Percentiles rank a stretch among this genome's conserved stretches.
Conservation (phyloP, 53 echinoderm and acorn worm genomes). For the Antedon mediterranea region DNA sequence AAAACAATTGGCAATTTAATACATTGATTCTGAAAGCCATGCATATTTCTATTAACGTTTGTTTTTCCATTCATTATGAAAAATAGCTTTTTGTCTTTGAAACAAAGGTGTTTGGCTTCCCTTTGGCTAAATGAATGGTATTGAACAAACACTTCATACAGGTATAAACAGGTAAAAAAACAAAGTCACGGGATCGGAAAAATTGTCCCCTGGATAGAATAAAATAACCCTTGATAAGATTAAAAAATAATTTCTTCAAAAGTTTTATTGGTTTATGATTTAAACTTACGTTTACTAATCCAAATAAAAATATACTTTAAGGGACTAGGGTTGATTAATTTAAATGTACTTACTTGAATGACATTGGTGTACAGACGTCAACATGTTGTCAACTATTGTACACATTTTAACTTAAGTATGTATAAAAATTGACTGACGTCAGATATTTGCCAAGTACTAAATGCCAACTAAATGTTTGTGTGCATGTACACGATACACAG, state of each 20-base stretch:
- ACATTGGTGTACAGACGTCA: background rate
- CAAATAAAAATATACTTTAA: background rate
- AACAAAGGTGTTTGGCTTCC: background rate
- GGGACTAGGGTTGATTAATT: background rate
- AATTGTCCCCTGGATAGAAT: background rate
- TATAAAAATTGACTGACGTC: too few relatives aligned
- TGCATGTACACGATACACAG: too few relatives aligned
- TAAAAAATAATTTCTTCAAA: background rate
- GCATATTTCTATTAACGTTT: background rate
- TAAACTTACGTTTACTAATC: background rate
- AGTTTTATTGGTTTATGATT: background rate
- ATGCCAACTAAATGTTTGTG: too few relatives aligned
- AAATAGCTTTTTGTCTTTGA: constrained; percentile 1
- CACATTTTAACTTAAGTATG: background rate
- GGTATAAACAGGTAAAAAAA: background rate
- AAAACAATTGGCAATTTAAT: background rate
- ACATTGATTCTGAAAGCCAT: constrained; percentile 1
- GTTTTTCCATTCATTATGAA: background rate
- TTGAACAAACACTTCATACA: background rate
- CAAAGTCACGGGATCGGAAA: background rate
- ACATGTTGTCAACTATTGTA: background rate
- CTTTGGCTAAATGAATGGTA: background rate
- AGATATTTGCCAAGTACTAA: too few relatives aligned
- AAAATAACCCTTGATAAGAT: background rate
- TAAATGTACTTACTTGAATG: background rate